A percentile compares a stretch with the other conserved stretches of the same genome.
Evolutionary conservation across 2,888 invertebrate genomes (phyloP).

Genomic region (Panzeria rudis): DNA sequence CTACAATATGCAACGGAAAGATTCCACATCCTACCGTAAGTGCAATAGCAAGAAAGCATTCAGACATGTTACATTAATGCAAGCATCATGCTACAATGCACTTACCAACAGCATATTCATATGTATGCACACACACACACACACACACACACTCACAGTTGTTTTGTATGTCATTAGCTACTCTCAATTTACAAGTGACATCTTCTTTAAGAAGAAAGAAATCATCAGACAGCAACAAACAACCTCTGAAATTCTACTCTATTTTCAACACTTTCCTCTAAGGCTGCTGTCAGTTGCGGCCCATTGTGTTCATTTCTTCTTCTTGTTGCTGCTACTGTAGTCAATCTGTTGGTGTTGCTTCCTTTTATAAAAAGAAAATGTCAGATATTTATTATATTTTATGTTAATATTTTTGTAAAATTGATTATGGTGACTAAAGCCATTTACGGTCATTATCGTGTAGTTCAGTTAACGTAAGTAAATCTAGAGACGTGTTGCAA

Average conservation of each 20-base stretch:
- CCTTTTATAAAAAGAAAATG: slow-evolving; percentile 25
- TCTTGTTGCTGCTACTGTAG: neutral
- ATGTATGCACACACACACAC: neutral
- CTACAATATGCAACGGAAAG: slow-evolving; percentile 25
- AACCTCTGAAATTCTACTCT: slow-evolving; percentile 59
- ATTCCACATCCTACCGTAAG: slow-evolving; percentile 21
- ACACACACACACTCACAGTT: neutral
- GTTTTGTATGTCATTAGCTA: slow-evolving; percentile 44
- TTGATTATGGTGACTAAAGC: slow-evolving; percentile 59
- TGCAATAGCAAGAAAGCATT: slow-evolving; percentile 4
- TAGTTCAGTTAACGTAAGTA: slow-evolving; percentile 40
- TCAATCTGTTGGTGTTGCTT: slow-evolving; percentile 1
- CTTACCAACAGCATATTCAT: neutral
- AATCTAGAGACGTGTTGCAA: slow-evolving; percentile 27
- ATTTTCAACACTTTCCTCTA: slow-evolving; percentile 69
- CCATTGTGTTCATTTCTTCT: neutral
- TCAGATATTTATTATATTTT: slow-evolving; percentile 52
- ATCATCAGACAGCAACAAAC: slow-evolving; percentile 40
- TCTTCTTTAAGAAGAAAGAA: slow-evolving; percentile 66
- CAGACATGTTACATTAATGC: slow-evolving; percentile 51
- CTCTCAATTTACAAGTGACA: slow-evolving; percentile 67
- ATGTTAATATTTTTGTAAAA: slow-evolving; percentile 59
- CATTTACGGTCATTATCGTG: slow-evolving; percentile 48
- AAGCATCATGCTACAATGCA: slow-evolving; percentile 54
- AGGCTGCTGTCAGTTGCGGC: slow-evolving; percentile 28